Evolutionary conservation across 2,113 vertebrate genomes (phyloP).

Genomic region (Cynoglossus semilaevis): DNA sequence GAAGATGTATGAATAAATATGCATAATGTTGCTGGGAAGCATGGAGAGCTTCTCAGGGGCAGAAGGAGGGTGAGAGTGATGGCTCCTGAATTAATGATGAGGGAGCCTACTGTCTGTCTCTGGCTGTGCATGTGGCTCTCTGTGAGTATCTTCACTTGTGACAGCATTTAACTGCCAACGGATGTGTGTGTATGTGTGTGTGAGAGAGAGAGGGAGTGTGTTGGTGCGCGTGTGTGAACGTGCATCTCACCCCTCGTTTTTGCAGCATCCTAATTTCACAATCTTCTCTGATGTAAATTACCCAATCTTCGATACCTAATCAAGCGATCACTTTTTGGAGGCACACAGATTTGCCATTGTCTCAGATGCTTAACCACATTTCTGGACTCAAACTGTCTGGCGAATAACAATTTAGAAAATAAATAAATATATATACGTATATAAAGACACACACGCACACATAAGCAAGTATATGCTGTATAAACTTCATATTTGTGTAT

Average conservation of each 20-base stretch:
- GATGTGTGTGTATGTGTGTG: slow-evolving; percentile 10
- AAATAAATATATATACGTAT: too few species aligned
- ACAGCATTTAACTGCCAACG: slow-evolving; percentile 49
- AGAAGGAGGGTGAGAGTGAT: slow-evolving; percentile 68
- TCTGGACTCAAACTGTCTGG: slow-evolving; percentile 47
- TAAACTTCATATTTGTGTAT: too few species aligned
- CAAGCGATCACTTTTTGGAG: slow-evolving; percentile 56
- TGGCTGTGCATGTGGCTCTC: slow-evolving; percentile 41
- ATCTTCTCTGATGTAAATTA: slow-evolving; percentile 65
- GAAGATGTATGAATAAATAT: slow-evolving; percentile 75
- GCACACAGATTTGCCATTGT: slow-evolving; percentile 54
- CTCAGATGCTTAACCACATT: slow-evolving; percentile 63
- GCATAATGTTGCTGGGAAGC: slow-evolving; percentile 73
- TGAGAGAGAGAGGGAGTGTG: slow-evolving; percentile 1
- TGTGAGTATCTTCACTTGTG: slow-evolving; percentile 51
- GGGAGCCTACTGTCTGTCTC: slow-evolving; percentile 65
- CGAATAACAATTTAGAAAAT: slow-evolving; percentile 45
- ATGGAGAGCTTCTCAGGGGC: slow-evolving; percentile 69
- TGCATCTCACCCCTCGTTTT: slow-evolving; percentile 15
- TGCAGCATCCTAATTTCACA: slow-evolving; percentile 63
- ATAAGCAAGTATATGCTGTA: too few species aligned
- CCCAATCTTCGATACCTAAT: slow-evolving; percentile 63
- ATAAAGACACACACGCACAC: too few species aligned
- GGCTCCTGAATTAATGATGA: slow-evolving; percentile 78
- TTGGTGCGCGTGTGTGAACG: slow-evolving; percentile 12